Evolutionary conservation across 2,888 invertebrate genomes (phyloP), one percentile per base, ranked within the genome.

Genomic region (Mythimna ferrago): DNA sequence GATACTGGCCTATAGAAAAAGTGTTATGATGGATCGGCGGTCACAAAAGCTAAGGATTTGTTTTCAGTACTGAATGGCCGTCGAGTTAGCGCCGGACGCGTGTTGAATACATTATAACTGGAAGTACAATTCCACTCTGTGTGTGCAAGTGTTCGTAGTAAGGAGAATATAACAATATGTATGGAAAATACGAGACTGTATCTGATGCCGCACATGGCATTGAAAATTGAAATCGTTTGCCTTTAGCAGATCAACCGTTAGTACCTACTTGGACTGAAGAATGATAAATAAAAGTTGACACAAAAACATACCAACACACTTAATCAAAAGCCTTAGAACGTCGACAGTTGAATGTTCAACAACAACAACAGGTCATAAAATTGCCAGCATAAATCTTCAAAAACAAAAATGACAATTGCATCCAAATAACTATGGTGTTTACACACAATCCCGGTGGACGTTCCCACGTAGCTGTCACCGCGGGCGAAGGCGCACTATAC

Each of bases 381-480:
- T 85, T 83, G 84, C 77, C 69, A 53, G 68, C 74, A 89, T 89
- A 89, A 88, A 88, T 90, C 85, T 87, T 85, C 76, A 81, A 81
- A 85, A 82, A 80, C 83, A 83, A 87, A 88, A 88, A 89, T 88
- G 86, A 89, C 90, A 90, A 90, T 92, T 89, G 91, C 89, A 91
- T 91, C 91, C 89, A 90, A 92, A 93, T 91, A 91, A 87, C 88
- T 88, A 88, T 86, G 87, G 87, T 86, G 92, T 90, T 91, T 92
- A 93, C 93, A 92, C 92, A 93, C 92, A 91, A 92, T 91, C 91
- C 92, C 92, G 91, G 89, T 89, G 86, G 88, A 78, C 76, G 91
- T 96, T 96, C 96, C 96, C 96, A 95, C 94, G 94, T 93, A 93
- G 93, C 95, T 95, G 95, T 96, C 95, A 94, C 92, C 92, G 92